A percentile compares a stretch with the other conserved stretches of the same genome.
Conservation (phyloP, 2,113 vertebrate species). For the Opisthocomus hoazin region DNA sequence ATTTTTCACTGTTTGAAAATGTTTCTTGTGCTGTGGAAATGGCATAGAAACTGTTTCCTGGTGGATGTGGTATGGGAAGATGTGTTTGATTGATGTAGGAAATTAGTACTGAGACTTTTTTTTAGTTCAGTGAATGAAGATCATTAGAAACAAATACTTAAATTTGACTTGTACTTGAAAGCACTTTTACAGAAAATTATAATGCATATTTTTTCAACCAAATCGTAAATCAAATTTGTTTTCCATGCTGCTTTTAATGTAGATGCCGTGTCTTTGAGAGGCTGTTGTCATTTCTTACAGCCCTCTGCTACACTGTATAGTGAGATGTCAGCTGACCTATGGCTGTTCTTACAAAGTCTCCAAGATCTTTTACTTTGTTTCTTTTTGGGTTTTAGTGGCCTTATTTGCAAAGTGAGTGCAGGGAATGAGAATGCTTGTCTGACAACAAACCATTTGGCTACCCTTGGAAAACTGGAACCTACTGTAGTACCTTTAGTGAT, state of each 20-base stretch:
- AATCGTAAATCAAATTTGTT: not conserved
- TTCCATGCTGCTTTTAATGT: not conserved
- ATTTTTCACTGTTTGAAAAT: not conserved
- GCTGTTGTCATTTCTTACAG: not conserved
- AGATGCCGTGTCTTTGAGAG: not conserved
- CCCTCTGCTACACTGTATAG: not conserved
- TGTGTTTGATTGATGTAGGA: not conserved
- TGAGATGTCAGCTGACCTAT: not conserved
- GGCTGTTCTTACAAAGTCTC: not conserved
- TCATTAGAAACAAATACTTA: not conserved
- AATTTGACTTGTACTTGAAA: not conserved
- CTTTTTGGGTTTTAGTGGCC: conserved; percentile 74
- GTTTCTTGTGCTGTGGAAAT: not conserved
- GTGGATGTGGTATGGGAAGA: not conserved
- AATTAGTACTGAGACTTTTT: not conserved
- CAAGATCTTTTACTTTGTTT: not conserved
- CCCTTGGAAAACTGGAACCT: conserved; percentile 75
- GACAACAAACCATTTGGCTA: conserved; percentile 82
- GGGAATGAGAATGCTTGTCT: conserved; percentile 90
- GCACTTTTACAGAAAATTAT: not conserved
- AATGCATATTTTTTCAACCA: not conserved
- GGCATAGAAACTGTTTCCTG: not conserved
- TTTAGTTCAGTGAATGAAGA: not conserved
- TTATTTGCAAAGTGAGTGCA: conserved; percentile 91
- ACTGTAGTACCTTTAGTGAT: conserved; percentile 79